A percentile compares a stretch with the other conserved stretches of the same genome.
These are phyloP conservation scores for Diplodus sargus DNA, from an alignment of 2,797 vertebrate genomes.

Conservation along the genomic window DNA sequence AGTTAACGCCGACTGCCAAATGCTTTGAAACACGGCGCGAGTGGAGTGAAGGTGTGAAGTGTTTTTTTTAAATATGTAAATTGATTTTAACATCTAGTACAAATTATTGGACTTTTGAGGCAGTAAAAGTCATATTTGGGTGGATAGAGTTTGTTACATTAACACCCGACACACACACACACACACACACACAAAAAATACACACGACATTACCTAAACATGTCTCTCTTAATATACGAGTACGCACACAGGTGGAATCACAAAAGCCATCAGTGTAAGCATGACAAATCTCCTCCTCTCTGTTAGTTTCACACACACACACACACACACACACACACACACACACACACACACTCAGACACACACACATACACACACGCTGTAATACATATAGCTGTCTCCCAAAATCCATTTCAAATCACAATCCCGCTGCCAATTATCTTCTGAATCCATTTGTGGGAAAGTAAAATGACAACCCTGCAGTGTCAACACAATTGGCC, in stretches of 20 bases:
- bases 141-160: neutral
- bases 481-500: constrained; percentile 66
- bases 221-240: constrained; percentile 24
- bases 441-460: constrained; percentile 42
- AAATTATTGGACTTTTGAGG: neutral
- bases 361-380: constrained; percentile 22
- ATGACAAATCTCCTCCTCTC: constrained; percentile 46
- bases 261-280: constrained; percentile 31
- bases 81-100: constrained; percentile 8
- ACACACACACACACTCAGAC: neutral
- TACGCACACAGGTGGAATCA: constrained; percentile 30
- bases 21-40: neutral
- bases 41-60: neutral
- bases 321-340: neutral
- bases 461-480: constrained; percentile 51
- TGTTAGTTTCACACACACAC: neutral
- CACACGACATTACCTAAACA: neutral
- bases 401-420: constrained; percentile 61
- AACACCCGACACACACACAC: neutral
- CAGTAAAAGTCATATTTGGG: constrained; percentile 5
- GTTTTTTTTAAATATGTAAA: constrained; percentile 1
- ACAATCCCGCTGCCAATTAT: constrained; percentile 55
- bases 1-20: neutral
- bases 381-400: constrained; percentile 45
- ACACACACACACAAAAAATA: neutral